Conservation (phyloP, 1,140 invertebrate species). For the Stenopsyche tienmushanensis region DNA sequence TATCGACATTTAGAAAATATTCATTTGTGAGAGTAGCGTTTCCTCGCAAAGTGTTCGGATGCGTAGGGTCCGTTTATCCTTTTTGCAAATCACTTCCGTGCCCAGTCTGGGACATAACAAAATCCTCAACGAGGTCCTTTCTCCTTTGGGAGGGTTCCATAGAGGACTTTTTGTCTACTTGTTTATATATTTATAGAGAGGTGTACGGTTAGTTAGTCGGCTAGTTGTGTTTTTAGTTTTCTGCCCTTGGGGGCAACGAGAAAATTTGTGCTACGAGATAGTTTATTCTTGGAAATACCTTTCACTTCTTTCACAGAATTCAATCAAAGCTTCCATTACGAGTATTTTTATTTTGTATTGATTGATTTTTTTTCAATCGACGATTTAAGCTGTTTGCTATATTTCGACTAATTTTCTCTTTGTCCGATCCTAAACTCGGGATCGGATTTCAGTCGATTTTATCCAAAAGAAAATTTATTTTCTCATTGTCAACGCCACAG, state of each 20-base stretch:
- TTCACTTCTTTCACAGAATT: background rate
- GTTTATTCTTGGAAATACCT: background rate
- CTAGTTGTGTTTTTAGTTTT: slow-evolving; percentile 30
- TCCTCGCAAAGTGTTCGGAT: no score
- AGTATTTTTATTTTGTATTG: no score
- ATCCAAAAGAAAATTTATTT: slow-evolving; percentile 32
- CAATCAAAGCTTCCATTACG: background rate
- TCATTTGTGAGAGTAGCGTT: no score
- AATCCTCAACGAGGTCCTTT: slow-evolving; percentile 23
- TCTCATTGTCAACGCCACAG: slow-evolving; percentile 31
- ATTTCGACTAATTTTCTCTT: slow-evolving; percentile 36
- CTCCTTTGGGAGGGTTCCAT: background rate
- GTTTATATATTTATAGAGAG: slow-evolving; percentile 12
- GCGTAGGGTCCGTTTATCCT: no score
- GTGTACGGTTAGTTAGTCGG: slow-evolving; percentile 33
- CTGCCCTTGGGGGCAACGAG: background rate
- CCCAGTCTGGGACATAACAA: slow-evolving; percentile 16
- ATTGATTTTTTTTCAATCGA: no score
- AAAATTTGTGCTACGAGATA: background rate
- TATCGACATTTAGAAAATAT: no score
- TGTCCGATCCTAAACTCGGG: slow-evolving; percentile 33
- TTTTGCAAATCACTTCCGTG: slow-evolving; percentile 33
- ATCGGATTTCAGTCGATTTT: slow-evolving; percentile 22
- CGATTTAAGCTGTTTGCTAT: slow-evolving; percentile 28
- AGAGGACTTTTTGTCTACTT: slow-evolving; percentile 14